Conservation (phyloP, 2,797 vertebrate genomes). For the Melanogrammus aeglefinus region DNA sequence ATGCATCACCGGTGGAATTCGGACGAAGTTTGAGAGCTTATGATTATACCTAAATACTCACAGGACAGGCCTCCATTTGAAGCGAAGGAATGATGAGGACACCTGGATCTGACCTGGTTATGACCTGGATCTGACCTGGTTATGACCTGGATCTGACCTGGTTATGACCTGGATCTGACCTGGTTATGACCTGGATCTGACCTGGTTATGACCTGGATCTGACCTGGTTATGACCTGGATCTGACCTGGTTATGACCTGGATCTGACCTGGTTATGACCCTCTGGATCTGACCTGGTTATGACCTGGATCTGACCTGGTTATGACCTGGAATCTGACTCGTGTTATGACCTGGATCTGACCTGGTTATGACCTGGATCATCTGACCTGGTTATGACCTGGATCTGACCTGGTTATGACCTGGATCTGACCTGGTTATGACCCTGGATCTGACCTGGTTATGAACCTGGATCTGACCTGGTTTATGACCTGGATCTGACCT, state of each 20-base stretch:
- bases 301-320: slow-evolving; percentile 1
- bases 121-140: background rate
- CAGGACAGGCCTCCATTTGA: background rate
- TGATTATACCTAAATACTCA: background rate
- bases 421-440: background rate
- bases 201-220: background rate
- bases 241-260: background rate
- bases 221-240: background rate
- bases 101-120: background rate
- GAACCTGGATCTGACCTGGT: too few relatives aligned
- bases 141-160: background rate
- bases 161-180: background rate
- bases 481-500: slow-evolving; percentile 3
- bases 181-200: background rate
- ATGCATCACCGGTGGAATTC: background rate
- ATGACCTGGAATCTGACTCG: too few relatives aligned
- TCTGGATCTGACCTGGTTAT: too few relatives aligned
- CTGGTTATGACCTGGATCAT: background rate
- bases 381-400: background rate
- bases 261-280: too few relatives aligned
- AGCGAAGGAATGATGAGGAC: background rate
- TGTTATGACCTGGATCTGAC: too few relatives aligned
- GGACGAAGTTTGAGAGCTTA: background rate
- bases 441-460: background rate
- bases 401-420: background rate